phyloP scores from a whole-genome alignment of 2,113 vertebrate genomes.

The Donacobius atricapilla region DNA sequence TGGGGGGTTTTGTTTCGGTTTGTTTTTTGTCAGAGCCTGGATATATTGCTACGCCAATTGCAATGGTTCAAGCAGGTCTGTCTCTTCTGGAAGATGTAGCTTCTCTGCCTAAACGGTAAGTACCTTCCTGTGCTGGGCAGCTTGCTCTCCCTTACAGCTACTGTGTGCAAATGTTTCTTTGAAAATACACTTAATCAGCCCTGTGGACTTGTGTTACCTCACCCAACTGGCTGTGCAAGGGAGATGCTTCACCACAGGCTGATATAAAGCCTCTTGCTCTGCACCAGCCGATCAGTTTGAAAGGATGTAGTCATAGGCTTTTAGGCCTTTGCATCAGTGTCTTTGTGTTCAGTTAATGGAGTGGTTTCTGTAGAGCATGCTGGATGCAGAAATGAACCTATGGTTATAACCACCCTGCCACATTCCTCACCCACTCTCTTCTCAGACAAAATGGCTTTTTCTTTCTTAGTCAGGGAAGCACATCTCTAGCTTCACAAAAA shows the following conservation, averaged over 20 bases:
- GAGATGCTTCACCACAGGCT: background rate
- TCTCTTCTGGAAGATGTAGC: constrained; percentile 85
- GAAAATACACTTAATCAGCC: background rate
- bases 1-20: background rate
- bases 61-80: constrained; percentile 90
- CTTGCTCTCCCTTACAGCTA: background rate
- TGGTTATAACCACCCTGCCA: background rate
- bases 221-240: background rate
- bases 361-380: background rate
- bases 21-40: constrained; percentile 78
- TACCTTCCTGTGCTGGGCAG: background rate
- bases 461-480: background rate
- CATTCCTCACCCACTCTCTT: background rate
- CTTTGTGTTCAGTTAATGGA: background rate
- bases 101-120: constrained; percentile 87
- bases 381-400: background rate
- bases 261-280: background rate
- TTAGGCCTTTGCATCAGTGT: background rate
- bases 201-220: background rate
- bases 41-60: constrained; percentile 88
- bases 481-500: background rate
- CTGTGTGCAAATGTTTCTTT: background rate
- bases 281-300: background rate
- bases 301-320: background rate
- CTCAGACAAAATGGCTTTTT: background rate